These are phyloP conservation scores for Cyprinella venusta DNA, from an alignment of 2,797 vertebrate genomes.

Conservation along the genomic window DNA sequence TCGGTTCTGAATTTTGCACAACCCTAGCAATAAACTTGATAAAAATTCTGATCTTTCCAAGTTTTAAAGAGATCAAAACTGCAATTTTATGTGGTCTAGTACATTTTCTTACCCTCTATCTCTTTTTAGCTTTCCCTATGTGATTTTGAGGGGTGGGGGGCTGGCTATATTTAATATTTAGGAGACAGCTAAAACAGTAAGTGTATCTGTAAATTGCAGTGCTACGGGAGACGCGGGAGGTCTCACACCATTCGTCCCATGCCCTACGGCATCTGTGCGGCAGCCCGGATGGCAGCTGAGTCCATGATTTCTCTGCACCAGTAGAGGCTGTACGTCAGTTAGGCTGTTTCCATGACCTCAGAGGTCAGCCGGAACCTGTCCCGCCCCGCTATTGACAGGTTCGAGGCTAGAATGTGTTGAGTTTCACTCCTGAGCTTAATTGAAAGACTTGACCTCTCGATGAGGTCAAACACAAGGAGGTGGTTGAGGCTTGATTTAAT, in stretches of 20 bases:
- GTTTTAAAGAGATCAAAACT: background rate
- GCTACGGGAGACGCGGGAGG: background rate
- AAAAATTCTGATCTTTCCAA: background rate
- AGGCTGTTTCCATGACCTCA: conserved; percentile 52
- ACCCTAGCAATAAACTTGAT: background rate
- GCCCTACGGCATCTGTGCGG: background rate
- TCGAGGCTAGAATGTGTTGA: conserved; percentile 55
- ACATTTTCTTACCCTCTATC: conserved; percentile 39
- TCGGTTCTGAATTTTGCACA: background rate
- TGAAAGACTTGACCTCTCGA: conserved; percentile 53
- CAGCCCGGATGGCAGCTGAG: conserved; percentile 2
- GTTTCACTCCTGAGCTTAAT: conserved; percentile 62
- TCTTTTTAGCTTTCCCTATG: background rate
- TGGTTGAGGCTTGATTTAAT: conserved; percentile 42
- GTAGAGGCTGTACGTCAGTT: conserved; percentile 44
- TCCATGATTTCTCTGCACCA: conserved; percentile 18
- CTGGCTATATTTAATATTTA: conserved; percentile 36
- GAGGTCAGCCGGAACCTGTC: conserved; percentile 54
- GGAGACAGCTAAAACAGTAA: conserved; percentile 27
- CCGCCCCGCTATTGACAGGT: conserved; percentile 39
- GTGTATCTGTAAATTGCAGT: background rate
- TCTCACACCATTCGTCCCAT: background rate
- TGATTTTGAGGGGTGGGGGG: background rate
- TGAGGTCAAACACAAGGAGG: conserved; percentile 43
- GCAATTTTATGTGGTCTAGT: conserved; percentile 25